Percentiles rank a stretch among this genome's conserved stretches.
phyloP scores from a whole-genome alignment of 53 echinoderm and acorn worm species.

The Paracentrotus lividus region DNA sequence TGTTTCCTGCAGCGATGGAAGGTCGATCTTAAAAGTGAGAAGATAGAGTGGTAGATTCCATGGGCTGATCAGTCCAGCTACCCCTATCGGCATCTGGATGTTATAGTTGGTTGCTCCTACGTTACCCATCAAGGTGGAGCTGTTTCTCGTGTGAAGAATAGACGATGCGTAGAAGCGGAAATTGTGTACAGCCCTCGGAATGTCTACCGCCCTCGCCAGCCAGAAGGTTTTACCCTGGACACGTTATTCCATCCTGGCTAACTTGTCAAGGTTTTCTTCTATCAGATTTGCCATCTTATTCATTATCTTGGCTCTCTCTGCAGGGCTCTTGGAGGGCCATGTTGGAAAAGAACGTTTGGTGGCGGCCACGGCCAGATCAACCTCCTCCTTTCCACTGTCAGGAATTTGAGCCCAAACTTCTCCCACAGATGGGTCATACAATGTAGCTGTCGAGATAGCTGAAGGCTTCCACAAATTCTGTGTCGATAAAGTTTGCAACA shows the following conservation, averaged over 20 bases:
- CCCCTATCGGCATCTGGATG: slow-evolving; percentile 84
- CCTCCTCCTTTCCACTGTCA: slow-evolving; percentile 86
- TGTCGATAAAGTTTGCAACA: slow-evolving; percentile 86
- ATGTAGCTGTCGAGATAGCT: slow-evolving; percentile 84
- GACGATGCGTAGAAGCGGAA: slow-evolving; percentile 91
- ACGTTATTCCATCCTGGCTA: slow-evolving; percentile 84
- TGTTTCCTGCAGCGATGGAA: slow-evolving; percentile 94
- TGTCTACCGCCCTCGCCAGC: slow-evolving; percentile 88
- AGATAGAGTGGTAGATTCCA: slow-evolving; percentile 98
- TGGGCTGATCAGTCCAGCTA: slow-evolving; percentile 97
- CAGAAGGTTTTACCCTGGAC: slow-evolving; percentile 97
- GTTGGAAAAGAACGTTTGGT: slow-evolving; percentile 81
- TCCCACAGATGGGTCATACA: slow-evolving; percentile 90
- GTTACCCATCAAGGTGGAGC: slow-evolving; percentile 82
- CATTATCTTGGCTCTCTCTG: slow-evolving; percentile 81
- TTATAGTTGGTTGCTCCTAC: slow-evolving; percentile 90
- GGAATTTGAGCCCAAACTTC: slow-evolving; percentile 95
- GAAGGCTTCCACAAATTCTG: slow-evolving; percentile 74
- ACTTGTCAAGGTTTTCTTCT: slow-evolving; percentile 81
- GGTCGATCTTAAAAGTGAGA: slow-evolving; percentile 95
- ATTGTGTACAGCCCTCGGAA: slow-evolving; percentile 87
- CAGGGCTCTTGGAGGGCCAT: slow-evolving; percentile 84
- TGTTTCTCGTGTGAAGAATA: slow-evolving; percentile 86
- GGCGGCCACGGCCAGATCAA: slow-evolving; percentile 84
- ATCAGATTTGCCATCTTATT: slow-evolving; percentile 86